phyloP scores from a whole-genome alignment of 2,888 invertebrate genomes.

The Exocentrus adspersus region DNA sequence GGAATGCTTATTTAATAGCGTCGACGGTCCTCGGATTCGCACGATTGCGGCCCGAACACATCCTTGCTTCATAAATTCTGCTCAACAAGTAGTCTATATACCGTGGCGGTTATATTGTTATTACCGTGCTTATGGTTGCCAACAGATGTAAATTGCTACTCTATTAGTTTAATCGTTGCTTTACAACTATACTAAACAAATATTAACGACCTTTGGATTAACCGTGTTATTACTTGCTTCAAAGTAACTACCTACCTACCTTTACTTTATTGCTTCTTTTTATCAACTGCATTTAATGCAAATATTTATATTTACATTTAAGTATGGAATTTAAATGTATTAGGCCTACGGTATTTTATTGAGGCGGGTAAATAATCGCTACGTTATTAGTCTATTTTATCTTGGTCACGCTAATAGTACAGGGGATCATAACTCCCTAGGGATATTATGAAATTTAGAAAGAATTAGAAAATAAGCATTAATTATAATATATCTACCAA shows the following conservation, averaged over 20 bases:
- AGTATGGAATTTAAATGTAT: too few relatives aligned
- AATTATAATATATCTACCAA: too few relatives aligned
- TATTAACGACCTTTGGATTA: slow-evolving; percentile 42
- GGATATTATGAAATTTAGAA: too few relatives aligned
- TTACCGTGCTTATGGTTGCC: slow-evolving; percentile 65
- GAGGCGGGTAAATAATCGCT: too few relatives aligned
- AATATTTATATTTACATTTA: too few relatives aligned
- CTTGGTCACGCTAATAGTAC: too few relatives aligned
- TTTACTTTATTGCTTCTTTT: too few relatives aligned
- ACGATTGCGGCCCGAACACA: slow-evolving; percentile 57
- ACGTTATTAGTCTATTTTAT: too few relatives aligned
- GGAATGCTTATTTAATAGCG: slow-evolving; percentile 65
- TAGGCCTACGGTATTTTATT: too few relatives aligned
- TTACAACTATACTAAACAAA: slow-evolving; percentile 49
- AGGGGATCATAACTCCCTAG: too few relatives aligned
- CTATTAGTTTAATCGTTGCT: slow-evolving; percentile 60
- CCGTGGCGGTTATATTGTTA: slow-evolving; percentile 65
- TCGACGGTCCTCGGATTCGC: slow-evolving; percentile 59
- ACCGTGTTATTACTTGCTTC: slow-evolving; percentile 30
- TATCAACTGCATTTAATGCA: too few relatives aligned
- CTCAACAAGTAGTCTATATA: slow-evolving; percentile 67
- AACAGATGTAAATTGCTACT: slow-evolving; percentile 64
- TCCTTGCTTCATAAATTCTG: slow-evolving; percentile 64
- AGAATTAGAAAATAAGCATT: too few relatives aligned
- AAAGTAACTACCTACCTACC: not conserved